A percentile compares a stretch with the other conserved stretches of the same genome.
Evolutionary conservation across 2,797 vertebrate genomes (phyloP).

Genomic region (Neomorphus geoffroyi): DNA sequence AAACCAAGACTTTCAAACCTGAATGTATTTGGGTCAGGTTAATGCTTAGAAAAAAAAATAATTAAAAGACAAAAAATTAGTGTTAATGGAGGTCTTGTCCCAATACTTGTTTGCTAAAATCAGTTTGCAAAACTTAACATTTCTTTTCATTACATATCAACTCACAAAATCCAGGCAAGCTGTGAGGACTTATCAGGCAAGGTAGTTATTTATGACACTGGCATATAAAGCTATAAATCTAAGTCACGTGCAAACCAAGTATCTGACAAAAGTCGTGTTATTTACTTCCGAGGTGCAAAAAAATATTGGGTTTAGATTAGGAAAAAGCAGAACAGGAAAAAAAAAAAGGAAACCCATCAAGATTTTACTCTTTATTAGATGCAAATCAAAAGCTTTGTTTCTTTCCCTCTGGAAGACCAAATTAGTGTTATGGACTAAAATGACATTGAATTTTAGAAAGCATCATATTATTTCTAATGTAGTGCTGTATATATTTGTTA

Average conservation of each 20-base stretch:
- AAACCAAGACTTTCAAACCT: background rate
- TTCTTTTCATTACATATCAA: background rate
- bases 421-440: constrained; percentile 32
- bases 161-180: background rate
- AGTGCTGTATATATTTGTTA: constrained; percentile 35
- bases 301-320: background rate
- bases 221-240: background rate
- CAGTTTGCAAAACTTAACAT: background rate
- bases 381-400: constrained; percentile 2
- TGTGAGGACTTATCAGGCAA: background rate
- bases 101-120: background rate
- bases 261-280: background rate
- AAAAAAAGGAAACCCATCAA: background rate
- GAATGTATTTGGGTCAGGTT: background rate
- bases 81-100: background rate
- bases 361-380: background rate
- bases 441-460: constrained; percentile 13
- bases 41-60: background rate
- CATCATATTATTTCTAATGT: constrained; percentile 16
- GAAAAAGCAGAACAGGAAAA: background rate
- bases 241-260: background rate
- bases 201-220: background rate
- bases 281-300: background rate
- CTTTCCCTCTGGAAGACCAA: constrained; percentile 25
- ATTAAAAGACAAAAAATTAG: background rate